Percentiles rank a stretch among this genome's conserved stretches.
Evolutionary conservation across 64 coral and sea anemone genomes (phyloP).

Genomic region (Actinia equina): DNA sequence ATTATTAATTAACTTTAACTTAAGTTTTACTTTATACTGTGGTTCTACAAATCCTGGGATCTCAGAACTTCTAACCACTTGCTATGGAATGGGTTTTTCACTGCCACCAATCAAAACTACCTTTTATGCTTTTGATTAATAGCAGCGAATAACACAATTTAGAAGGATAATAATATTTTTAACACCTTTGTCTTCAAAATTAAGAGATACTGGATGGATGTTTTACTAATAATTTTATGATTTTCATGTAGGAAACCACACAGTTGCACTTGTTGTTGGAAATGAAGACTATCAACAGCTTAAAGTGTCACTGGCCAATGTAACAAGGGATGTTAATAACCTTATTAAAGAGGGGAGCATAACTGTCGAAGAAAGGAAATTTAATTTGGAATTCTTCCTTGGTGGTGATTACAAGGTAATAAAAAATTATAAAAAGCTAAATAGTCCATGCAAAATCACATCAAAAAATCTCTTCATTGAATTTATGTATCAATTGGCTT

Average conservation of each 20-base stretch:
- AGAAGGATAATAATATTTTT: too few species aligned
- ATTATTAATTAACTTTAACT: neutral
- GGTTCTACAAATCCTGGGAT: too few species aligned
- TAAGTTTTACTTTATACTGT: too few species aligned
- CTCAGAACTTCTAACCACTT: too few species aligned
- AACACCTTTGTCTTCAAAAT: too few species aligned
- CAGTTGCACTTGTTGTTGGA: conserved; percentile 34
- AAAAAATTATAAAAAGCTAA: neutral
- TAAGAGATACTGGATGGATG: neutral
- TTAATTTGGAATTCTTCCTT: conserved; percentile 51
- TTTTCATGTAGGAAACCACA: conserved; percentile 33
- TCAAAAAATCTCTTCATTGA: too few species aligned
- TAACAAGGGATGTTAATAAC: conserved; percentile 36
- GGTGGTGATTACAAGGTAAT: conserved; percentile 69
- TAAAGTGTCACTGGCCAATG: conserved; percentile 29
- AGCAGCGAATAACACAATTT: too few species aligned
- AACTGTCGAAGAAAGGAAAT: conserved; percentile 18
- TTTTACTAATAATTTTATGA: neutral
- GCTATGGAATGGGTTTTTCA: too few species aligned
- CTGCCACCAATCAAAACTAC: too few species aligned
- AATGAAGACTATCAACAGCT: conserved; percentile 30
- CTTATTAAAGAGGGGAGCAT: conserved; percentile 18
- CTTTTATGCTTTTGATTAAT: too few species aligned
- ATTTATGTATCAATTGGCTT: too few species aligned
- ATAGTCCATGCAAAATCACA: too few species aligned